Conservation (phyloP, 2,113 vertebrate genomes). For the Takifugu flavidus region DNA sequence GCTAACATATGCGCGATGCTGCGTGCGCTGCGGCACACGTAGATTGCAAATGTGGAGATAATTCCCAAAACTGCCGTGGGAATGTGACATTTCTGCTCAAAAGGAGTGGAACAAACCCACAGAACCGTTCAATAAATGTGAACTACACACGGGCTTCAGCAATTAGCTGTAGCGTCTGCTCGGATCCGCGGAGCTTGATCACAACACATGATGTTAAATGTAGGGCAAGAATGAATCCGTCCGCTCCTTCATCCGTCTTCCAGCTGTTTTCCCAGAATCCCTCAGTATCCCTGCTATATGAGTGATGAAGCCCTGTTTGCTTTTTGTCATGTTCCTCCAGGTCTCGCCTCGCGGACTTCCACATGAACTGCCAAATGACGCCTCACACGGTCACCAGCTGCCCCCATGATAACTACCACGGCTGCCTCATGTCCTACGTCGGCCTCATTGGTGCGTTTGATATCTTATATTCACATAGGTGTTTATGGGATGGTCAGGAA, state of each 20-base stretch:
- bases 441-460: constrained; percentile 86
- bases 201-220: no score
- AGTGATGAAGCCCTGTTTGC: neutral
- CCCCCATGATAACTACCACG: constrained; percentile 87
- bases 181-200: no score
- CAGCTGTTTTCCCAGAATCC: no score
- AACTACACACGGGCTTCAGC: neutral
- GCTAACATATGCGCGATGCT: constrained; percentile 49
- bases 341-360: constrained; percentile 91
- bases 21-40: constrained; percentile 28
- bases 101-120: constrained; percentile 2
- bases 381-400: constrained; percentile 82
- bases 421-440: constrained; percentile 88
- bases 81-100: constrained; percentile 20
- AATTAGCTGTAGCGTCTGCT: no score
- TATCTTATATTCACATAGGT: no score
- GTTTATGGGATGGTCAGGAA: no score
- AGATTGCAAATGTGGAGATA: constrained; percentile 13
- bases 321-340: constrained; percentile 56
- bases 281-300: no score
- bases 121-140: no score
- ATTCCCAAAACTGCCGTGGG: constrained; percentile 25
- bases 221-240: no score
- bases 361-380: constrained; percentile 86
- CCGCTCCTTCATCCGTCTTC: no score